Base-by-base conservation (phyloP, 2,113 vertebrate genomes). In the Ranitomeya variabilis region DNA sequence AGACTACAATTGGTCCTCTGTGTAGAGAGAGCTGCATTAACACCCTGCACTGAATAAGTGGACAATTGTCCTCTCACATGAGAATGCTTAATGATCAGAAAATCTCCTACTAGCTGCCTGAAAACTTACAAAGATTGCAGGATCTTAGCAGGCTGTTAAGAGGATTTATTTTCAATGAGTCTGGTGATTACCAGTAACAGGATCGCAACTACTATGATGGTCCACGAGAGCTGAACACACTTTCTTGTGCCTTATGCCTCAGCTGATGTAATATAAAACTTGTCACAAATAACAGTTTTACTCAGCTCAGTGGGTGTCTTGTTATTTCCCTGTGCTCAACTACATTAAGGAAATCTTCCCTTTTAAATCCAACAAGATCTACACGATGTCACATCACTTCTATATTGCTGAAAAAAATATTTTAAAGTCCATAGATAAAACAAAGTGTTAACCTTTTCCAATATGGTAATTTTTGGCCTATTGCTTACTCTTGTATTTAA, bases 91-190 rank as follows among this genome's bases (percentile, higher is more conserved):
- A 85, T 59, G 18, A 37, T n/a, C 55, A 31, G 71, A 60, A 77
- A 45, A 76, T 77, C 55, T 62, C 31, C 55, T 60, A n/a, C 69
- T 77, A 26, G 26, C 31, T 77, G 71, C 31, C 31, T 51, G 37
- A 60, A 86, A 86, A 45, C 55, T 15, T 74, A 57, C 52, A 26
- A 74, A 71, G 66, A 85, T 11, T 86, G 7, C 71, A 86, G 54
- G 57, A n/a, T 86, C 57, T 86, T 86, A 86, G 55, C 84, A 60
- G 83, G 67, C 69, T 77, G 62, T 86, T 86, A 76, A 86, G 37
- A 62, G 69, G 84, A 62, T 86, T 86, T 77, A 86, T 23, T 86
- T 62, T 77, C 71, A 86, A 86, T 26, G 26, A 77, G 73, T 77
- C 55, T 86, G 31, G 73, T 6, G 73, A 77, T 74, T 86, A 86